Base-by-base conservation (phyloP, 2,797 vertebrate genomes). In the Notoglanidium macrostoma region DNA sequence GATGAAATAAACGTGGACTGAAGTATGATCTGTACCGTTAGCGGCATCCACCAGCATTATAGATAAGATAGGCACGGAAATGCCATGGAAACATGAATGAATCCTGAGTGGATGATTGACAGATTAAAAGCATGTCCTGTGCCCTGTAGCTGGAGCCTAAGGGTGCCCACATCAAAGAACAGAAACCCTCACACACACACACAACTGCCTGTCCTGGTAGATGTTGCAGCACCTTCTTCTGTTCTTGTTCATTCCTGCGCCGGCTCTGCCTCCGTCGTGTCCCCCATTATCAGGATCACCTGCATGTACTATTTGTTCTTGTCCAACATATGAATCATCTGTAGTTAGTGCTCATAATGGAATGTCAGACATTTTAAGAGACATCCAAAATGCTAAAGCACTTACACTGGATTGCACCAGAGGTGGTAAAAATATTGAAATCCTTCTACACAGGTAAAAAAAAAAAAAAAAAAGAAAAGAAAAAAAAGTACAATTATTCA, bases 71-170 rank as follows among this genome's bases (percentile, higher is more conserved):
- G 90, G 90, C 90, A 92, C 19, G 14, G 46, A 83, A 83, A 83
- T 67, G 44, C 80, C 61, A 83, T 32, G 90, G 90, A 88, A 93
- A 89, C 92, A 91, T 35, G 35, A 35, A 94, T 94, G 61, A 88
- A 89, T 86, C 78, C 90, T 40, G 90, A 91, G 32, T 89, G 84
- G 72, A 77, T 92, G 93, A 95, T 83, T 94, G 94, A 93, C 93
- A 92, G 91, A 94, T 92, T 92, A 94, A 95, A 93, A 92, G 86
- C 80, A 90, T 70, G 90, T 91, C 90, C 92, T 87, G 89, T 90
- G 92, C 91, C 91, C 93, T 65, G 65, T 79, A 90, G 89, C 81
- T 85, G 51, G 54, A 76, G 85, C 89, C 92, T 91, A 90, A 57
- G 61, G 90, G 91, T 85, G 90, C 17, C 44, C 82, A 88, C 74